These are phyloP conservation scores for Acrossocheilus wenchowensis DNA, from an alignment of 2,797 vertebrate species.

Conservation along the genomic window DNA sequence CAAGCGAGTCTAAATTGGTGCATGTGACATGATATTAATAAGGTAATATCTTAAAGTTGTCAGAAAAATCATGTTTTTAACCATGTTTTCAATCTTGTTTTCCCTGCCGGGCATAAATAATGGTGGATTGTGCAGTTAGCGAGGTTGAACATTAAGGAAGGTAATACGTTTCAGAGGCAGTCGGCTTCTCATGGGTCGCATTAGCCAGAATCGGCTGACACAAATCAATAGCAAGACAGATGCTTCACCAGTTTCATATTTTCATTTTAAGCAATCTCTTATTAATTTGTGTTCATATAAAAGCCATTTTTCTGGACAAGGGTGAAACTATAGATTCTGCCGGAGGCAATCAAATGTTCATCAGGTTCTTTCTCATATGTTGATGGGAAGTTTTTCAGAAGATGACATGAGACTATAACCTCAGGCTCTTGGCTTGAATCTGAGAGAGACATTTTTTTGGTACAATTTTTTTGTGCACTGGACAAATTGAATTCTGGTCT, in stretches of 20 bases:
- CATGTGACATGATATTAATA: neutral
- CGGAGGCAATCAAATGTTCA: slow-evolving; percentile 6
- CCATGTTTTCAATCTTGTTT: neutral
- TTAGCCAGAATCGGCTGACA: slow-evolving; percentile 27
- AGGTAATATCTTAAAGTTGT: slow-evolving; percentile 10
- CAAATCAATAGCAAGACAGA: slow-evolving; percentile 43
- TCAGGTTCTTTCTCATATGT: slow-evolving; percentile 18
- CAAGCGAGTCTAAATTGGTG: neutral
- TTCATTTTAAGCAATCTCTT: slow-evolving; percentile 51
- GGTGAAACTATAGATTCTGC: slow-evolving; percentile 39
- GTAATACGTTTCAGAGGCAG: slow-evolving; percentile 23
- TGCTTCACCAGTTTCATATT: slow-evolving; percentile 39
- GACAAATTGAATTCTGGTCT: slow-evolving; percentile 27
- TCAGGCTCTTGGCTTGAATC: neutral
- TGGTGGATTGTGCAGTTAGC: neutral
- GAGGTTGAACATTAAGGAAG: slow-evolving; percentile 1
- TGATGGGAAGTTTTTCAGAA: slow-evolving; percentile 29
- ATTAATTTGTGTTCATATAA: slow-evolving; percentile 48
- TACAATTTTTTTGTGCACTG: neutral
- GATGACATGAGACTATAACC: neutral
- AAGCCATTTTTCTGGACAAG: slow-evolving; percentile 22
- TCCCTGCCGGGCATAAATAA: neutral
- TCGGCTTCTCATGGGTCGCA: slow-evolving; percentile 24
- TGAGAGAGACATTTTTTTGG: neutral
- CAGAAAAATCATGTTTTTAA: neutral